phyloP scores from a whole-genome alignment of 2,113 vertebrate genomes.

The Tauraco erythrolophus region DNA sequence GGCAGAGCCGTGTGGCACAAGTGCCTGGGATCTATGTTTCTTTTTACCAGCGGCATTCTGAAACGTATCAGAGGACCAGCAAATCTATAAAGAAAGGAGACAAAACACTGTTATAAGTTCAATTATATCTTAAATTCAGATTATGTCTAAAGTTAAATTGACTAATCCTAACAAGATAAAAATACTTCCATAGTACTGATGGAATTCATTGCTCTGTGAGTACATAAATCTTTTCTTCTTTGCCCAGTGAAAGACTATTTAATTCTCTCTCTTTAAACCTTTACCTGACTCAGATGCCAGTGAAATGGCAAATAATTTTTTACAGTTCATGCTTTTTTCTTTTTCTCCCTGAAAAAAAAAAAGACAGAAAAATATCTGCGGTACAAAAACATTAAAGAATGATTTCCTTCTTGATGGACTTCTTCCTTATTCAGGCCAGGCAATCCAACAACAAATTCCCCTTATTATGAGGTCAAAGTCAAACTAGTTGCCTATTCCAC shows the following conservation, averaged over 20 bases:
- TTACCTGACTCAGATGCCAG: neutral
- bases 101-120: neutral
- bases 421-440: neutral
- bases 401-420: neutral
- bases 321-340: neutral
- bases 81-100: conserved; percentile 72
- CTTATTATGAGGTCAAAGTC: conserved; percentile 16
- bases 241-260: neutral
- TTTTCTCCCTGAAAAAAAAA: neutral
- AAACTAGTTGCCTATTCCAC: neutral
- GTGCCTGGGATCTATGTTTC: conserved; percentile 98
- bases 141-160: neutral
- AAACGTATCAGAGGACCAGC: conserved; percentile 63
- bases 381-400: neutral
- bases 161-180: neutral
- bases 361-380: neutral
- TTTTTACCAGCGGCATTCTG: conserved; percentile 96
- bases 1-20: conserved; percentile 97
- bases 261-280: neutral
- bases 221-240: neutral
- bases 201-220: neutral
- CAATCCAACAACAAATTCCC: conserved; percentile 11
- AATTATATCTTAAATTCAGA: neutral
- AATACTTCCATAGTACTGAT: neutral
- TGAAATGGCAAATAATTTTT: neutral